Evolutionary conservation across 2,888 invertebrate species (phyloP), one percentile per base, ranked within the genome.

Genomic region (Mechanitis mazaeus): DNA sequence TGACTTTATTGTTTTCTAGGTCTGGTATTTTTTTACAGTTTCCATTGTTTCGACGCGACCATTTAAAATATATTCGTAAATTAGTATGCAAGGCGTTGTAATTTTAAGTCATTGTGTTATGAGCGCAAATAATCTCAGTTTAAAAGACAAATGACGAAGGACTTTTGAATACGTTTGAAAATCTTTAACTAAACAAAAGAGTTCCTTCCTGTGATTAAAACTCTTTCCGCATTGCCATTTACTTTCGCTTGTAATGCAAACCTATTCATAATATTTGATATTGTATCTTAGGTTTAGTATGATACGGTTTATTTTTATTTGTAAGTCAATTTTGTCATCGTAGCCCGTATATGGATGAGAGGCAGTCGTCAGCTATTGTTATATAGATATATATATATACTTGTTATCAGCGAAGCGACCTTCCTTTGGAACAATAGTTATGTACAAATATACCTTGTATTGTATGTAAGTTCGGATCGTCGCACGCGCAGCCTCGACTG

Each of bases 401-500:
- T 67, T 67, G 70, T 72, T 72, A 73, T 72, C 72, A 68, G 69
- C 61, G 77, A 73, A 79, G 47, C 68, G 78, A 76, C 82, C 83
- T 83, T 83, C 79, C 70, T 69, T 64, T 65, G 69, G 76, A 80
- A 84, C 83, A 83, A 84, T 81, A 79, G 79, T 64, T 50, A 58
- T 64, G 54, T 56, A 60, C 45, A 45, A 53, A 57, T 20, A 20
- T 67, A 64, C 65, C 64, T 66, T 64, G 64, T 64, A 65, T 68
- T 68, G 69, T 64, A 61, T 63, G 55, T 64, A 64, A 57, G 45
- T 54, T 62, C 65, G 60, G 68, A 79, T 76, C 83, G 79, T 76
- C 81, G 83, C 80, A 79, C 83, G 84, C 84, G 82, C 83, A 87
- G 78, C 88, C 87, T 88, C 86, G 85, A 78, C 77, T 79, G 80